phyloP scores from a whole-genome alignment of 1,140 invertebrate species.

The Drosophila sechellia region DNA sequence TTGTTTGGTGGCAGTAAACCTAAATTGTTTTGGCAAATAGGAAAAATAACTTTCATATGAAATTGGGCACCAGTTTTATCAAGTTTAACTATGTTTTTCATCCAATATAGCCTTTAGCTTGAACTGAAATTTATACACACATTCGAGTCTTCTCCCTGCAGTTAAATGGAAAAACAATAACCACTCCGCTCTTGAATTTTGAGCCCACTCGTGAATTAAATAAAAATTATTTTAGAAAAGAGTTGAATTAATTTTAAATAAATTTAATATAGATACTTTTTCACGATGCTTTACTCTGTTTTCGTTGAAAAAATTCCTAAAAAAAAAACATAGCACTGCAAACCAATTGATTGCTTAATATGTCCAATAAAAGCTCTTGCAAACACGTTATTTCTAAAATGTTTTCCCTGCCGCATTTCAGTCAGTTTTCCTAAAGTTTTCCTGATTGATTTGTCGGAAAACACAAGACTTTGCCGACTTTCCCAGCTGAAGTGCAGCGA shows the following conservation, averaged over 20 bases:
- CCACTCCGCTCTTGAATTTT: neutral
- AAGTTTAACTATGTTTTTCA: neutral
- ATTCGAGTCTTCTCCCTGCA: too few relatives aligned
- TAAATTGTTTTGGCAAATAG: neutral
- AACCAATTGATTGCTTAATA: too few relatives aligned
- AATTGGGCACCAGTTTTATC: neutral
- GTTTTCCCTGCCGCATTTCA: conserved; percentile 5
- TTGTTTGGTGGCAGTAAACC: too few relatives aligned
- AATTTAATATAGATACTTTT: too few relatives aligned
- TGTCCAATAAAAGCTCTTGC: neutral
- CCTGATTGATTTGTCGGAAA: conserved; percentile 41
- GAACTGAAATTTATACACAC: too few relatives aligned
- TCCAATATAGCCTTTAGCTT: neutral
- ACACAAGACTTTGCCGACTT: conserved; percentile 9
- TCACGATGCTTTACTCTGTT: too few relatives aligned
- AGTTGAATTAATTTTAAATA: neutral
- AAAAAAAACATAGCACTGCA: too few relatives aligned
- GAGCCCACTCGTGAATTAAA: neutral
- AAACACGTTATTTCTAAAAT: neutral
- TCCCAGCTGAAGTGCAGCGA: conserved; percentile 14
- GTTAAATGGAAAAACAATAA: neutral
- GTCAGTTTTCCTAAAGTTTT: conserved; percentile 11
- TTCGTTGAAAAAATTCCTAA: too few relatives aligned
- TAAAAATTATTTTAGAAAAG: neutral
- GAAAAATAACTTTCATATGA: neutral